These are phyloP conservation scores for Rhabdornis inornatus DNA, from an alignment of 2,113 vertebrate species.

Conservation along the genomic window DNA sequence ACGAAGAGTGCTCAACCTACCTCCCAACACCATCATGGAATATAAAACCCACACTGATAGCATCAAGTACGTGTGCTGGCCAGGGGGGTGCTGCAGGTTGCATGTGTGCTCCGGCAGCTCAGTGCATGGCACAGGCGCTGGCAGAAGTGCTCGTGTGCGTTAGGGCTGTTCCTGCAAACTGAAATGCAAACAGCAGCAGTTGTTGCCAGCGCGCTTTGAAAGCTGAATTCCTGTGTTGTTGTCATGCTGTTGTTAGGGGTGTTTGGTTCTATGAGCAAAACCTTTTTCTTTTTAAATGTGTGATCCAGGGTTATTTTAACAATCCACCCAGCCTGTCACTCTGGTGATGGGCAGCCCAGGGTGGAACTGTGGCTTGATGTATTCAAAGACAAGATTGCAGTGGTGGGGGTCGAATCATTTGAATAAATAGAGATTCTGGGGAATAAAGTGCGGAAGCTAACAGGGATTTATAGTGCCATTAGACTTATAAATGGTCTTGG, in stretches of 20 bases:
- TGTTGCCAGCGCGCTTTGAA: not conserved
- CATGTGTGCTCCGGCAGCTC: not conserved
- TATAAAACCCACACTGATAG: slow-evolving; percentile 87
- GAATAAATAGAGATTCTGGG: slow-evolving; percentile 36
- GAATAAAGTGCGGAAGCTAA: slow-evolving; percentile 59
- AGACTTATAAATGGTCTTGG: slow-evolving; percentile 64
- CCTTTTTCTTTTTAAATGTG: not conserved
- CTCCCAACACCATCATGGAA: slow-evolving; percentile 87
- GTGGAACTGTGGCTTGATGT: not conserved
- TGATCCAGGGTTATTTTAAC: not conserved
- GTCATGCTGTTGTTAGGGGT: not conserved
- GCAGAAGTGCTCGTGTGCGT: not conserved
- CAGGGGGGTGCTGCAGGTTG: not conserved
- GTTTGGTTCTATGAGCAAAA: not conserved
- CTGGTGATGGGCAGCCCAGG: not conserved
- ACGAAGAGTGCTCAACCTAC: slow-evolving; percentile 83
- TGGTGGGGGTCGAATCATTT: not conserved
- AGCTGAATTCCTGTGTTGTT: slow-evolving; percentile 11
- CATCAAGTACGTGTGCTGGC: slow-evolving; percentile 80
- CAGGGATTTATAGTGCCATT: slow-evolving; percentile 66
- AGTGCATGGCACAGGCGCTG: not conserved
- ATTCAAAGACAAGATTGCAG: not conserved
- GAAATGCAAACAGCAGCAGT: not conserved
- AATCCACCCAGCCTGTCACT: not conserved
- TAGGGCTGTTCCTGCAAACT: not conserved